Percentiles rank a stretch among this genome's conserved stretches.
phyloP scores from a whole-genome alignment of 2,888 invertebrate species.

The Bombylius major region DNA sequence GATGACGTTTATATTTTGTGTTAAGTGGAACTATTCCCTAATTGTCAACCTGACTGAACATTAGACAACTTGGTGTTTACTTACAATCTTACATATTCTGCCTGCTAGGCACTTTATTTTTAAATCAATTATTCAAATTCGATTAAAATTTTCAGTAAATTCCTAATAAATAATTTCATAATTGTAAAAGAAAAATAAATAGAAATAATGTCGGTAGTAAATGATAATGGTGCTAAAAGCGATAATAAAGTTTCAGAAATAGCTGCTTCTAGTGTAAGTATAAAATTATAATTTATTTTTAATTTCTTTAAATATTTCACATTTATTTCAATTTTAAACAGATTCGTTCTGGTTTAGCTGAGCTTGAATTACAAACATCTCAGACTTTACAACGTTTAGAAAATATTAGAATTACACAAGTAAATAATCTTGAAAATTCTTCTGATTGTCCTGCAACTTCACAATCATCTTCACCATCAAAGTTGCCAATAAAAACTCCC shows the following conservation, averaged over 20 bases:
- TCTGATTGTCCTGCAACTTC: background rate
- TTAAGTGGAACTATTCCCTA: too few species aligned
- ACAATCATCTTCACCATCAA: constrained; percentile 10
- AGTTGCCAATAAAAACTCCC: constrained; percentile 15
- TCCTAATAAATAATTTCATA: background rate
- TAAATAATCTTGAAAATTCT: background rate
- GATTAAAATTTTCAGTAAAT: too few species aligned
- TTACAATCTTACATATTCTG: too few species aligned
- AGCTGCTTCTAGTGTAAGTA: constrained; percentile 34
- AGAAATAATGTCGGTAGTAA: constrained; percentile 19
- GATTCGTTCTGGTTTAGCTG: constrained; percentile 51
- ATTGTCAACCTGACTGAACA: too few species aligned
- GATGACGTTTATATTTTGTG: too few species aligned
- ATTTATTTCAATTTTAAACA: constrained; percentile 17
- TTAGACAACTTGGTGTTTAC: too few species aligned
- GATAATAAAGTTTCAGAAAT: constrained; percentile 30
- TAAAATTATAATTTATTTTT: background rate
- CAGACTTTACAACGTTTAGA: constrained; percentile 58
- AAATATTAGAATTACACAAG: constrained; percentile 37
- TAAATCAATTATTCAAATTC: too few species aligned
- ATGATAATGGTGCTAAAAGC: constrained; percentile 20
- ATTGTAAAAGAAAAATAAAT: background rate
- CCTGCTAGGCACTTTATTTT: too few species aligned
- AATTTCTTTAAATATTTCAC: background rate
- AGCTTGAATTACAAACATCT: constrained; percentile 58